Evolutionary conservation across 1,140 invertebrate species (phyloP), one percentile per base, ranked within the genome.

Genomic region (Delia radicum): DNA sequence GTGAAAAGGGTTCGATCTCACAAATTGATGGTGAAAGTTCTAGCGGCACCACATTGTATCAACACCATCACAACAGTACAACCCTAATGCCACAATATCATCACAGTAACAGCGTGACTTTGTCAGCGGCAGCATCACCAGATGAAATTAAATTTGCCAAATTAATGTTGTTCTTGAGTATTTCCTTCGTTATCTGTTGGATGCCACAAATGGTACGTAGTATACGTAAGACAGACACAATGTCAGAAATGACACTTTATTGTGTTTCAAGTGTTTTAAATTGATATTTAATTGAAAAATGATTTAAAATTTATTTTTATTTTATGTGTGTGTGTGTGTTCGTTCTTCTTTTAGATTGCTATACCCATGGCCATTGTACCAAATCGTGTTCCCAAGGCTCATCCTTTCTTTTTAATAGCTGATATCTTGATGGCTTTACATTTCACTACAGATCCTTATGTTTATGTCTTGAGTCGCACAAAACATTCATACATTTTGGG

Each of bases 171-270:
- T 90, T 94, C 5, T 89, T 96, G 2, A 94, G 93, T 62, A 90
- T 95, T 55, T 91, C 93, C 3, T 95, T 95, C 80, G 92, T 95
- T 65, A 87, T 93, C 1, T 95, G 94, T 81, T 96, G 94, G 94
- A 90, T 94, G 87, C 94, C 94, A 2, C 94, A 95, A 86, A 92
- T 95, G 93, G 94, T 95, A 83, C 37, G 6, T 21, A 8, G 3
- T 31, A 67, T 67, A 10, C n/a, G 3, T 3, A 10, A 55, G 48
- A 55, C 48, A 18, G 48, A 37, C 48, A 55, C 3, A 55, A n/a
- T 21, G 13, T 6, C 63, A 65, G 63, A 31, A 65, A 28, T 65
- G 29, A 29, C 18, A n/a, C n/a, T n/a, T n/a, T n/a, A n/a, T n/a
- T n/a, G n/a, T n/a, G n/a, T n/a, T n/a, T n/a, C n/a, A n/a, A n/a